Evolutionary conservation across 2,888 invertebrate species (phyloP).

Genomic region (Cosmopolites sordidus): DNA sequence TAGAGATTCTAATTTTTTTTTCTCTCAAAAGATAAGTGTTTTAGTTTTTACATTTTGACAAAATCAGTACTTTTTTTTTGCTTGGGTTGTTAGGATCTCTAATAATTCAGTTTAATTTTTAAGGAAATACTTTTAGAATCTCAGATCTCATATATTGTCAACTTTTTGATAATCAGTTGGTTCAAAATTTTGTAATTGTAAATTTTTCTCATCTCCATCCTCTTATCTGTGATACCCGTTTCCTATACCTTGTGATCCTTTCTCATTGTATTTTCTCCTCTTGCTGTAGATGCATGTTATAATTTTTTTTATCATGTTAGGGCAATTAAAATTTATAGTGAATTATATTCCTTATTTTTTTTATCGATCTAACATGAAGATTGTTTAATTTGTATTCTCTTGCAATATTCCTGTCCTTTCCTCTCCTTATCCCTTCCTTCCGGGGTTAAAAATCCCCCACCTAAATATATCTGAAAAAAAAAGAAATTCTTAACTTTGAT

Average conservation of each 20-base stretch:
- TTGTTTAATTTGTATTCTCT: no score
- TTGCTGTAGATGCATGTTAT: neutral
- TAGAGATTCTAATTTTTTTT: conserved; percentile 33
- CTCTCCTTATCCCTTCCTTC: no score
- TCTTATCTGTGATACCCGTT: conserved; percentile 39
- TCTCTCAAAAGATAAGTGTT: conserved; percentile 7
- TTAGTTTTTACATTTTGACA: conserved; percentile 20
- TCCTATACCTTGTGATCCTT: conserved; percentile 11
- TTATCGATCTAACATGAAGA: no score
- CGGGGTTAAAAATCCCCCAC: no score
- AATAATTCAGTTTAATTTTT: conserved; percentile 32
- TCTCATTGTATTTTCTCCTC: neutral
- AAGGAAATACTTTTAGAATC: conserved; percentile 33
- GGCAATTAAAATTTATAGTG: no score
- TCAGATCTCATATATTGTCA: conserved; percentile 41
- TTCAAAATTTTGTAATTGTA: conserved; percentile 24
- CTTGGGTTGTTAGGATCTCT: conserved; percentile 37
- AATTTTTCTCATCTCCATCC: conserved; percentile 36
- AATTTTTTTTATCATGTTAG: no score
- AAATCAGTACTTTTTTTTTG: conserved; percentile 25
- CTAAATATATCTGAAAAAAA: no score
- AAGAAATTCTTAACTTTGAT: no score
- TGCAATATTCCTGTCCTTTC: no score
- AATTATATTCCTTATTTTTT: no score
- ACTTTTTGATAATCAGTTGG: conserved; percentile 32